These are phyloP conservation scores for Cerastoderma edule DNA, from an alignment of 2,888 invertebrate species.

Conservation along the genomic window DNA sequence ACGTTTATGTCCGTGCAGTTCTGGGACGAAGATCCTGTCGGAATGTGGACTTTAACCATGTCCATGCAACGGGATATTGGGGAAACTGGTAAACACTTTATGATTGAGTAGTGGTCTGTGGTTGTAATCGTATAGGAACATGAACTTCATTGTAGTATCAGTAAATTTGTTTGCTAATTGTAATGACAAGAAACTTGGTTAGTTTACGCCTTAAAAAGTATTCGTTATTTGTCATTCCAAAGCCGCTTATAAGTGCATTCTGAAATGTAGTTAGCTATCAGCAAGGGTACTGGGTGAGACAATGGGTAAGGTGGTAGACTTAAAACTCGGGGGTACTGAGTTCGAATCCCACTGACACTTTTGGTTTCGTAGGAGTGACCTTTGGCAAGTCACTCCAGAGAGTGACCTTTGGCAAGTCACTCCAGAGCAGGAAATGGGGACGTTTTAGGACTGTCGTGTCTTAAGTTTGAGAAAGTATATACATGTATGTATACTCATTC, in stretches of 20 bases:
- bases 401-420: too few relatives aligned
- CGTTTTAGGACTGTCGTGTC: neutral
- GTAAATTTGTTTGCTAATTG: neutral
- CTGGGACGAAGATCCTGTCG: slow-evolving; percentile 48
- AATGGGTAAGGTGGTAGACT: too few relatives aligned
- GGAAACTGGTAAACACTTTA: slow-evolving; percentile 30
- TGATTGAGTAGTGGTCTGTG: neutral
- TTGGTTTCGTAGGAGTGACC: too few relatives aligned
- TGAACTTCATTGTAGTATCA: neutral
- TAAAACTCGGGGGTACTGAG: too few relatives aligned
- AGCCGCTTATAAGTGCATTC: neutral
- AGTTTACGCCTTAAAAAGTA: neutral
- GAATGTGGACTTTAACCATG: slow-evolving; percentile 40
- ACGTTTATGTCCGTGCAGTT: slow-evolving; percentile 41
- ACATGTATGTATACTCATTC: neutral
- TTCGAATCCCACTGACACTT: too few relatives aligned
- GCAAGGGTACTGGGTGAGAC: too few relatives aligned
- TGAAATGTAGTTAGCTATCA: too few relatives aligned
- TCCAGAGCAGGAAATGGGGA: too few relatives aligned
- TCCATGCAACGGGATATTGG: slow-evolving; percentile 22
- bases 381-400: too few relatives aligned
- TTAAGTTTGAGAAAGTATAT: neutral
- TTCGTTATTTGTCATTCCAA: neutral
- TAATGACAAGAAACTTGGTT: neutral
- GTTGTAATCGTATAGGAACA: neutral